phyloP scores from a whole-genome alignment of 2,113 vertebrate genomes.

The Osmerus mordax region DNA sequence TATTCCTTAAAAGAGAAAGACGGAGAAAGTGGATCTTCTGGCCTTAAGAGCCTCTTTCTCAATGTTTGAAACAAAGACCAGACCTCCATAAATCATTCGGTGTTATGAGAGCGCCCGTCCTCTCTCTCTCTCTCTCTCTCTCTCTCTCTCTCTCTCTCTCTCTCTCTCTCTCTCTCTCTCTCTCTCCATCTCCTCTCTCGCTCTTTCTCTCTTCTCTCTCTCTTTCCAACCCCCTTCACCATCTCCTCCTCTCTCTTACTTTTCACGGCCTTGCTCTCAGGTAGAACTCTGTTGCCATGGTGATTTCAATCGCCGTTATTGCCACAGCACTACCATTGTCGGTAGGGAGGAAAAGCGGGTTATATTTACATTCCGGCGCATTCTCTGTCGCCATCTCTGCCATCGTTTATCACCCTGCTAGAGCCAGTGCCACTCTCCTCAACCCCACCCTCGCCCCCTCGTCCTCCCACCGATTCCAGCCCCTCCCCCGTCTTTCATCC shows the following conservation, averaged over 20 bases:
- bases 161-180: background rate
- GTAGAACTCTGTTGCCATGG: constrained; percentile 61
- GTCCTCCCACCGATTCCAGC: background rate
- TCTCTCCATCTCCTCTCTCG: background rate
- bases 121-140: background rate
- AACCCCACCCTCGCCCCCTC: background rate
- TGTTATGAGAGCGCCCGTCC: constrained; percentile 21
- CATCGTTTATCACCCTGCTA: constrained; percentile 2
- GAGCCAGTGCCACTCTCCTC: background rate
- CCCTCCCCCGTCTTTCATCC: background rate
- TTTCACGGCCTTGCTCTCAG: constrained; percentile 31
- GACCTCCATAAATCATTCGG: constrained; percentile 39
- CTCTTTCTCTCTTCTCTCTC: background rate
- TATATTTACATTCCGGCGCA: constrained; percentile 33
- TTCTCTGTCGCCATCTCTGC: background rate
- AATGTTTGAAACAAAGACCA: background rate
- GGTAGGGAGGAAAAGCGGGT: background rate
- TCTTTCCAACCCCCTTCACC: background rate
- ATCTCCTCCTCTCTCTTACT: constrained; percentile 8
- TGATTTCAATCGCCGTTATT: constrained; percentile 38
- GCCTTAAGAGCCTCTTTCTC: background rate
- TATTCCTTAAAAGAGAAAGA: background rate
- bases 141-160: background rate
- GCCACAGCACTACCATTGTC: constrained; percentile 17
- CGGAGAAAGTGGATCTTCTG: background rate